A percentile compares a stretch with the other conserved stretches of the same genome.
Conservation (phyloP, 2,888 invertebrate genomes). For the Erebia palarica region DNA sequence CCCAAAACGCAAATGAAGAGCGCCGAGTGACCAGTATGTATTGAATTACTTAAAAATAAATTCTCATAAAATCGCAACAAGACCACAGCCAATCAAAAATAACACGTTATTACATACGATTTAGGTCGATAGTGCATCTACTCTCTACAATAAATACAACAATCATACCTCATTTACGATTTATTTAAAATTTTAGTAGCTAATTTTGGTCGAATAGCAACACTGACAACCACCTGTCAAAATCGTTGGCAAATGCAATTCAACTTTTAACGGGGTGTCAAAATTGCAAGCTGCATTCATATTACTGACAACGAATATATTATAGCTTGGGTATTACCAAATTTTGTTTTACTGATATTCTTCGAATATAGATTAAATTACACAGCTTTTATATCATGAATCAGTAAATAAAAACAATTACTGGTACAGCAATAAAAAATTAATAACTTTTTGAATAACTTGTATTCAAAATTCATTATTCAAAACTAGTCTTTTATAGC, state of each 20-base stretch:
- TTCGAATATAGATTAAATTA: background rate
- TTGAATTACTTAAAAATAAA: conserved; percentile 34
- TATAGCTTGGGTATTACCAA: background rate
- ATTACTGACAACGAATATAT: background rate
- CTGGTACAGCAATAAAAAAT: conserved; percentile 6
- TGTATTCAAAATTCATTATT: conserved; percentile 5
- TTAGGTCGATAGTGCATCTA: conserved; percentile 60
- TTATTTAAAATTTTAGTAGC: conserved; percentile 52
- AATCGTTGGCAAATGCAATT: conserved; percentile 11
- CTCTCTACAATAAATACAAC: conserved; percentile 47
- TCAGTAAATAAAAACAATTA: background rate
- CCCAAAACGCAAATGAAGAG: background rate
- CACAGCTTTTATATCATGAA: background rate
- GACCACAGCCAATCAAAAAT: conserved; percentile 56
- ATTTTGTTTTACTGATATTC: background rate
- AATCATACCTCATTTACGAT: conserved; percentile 42
- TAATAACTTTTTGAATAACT: conserved; percentile 1
- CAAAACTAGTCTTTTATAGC: conserved; percentile 3
- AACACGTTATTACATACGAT: conserved; percentile 38
- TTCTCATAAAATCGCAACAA: conserved; percentile 47
- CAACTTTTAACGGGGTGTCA: background rate
- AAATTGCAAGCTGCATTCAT: background rate
- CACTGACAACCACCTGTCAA: conserved; percentile 35
- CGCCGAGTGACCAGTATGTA: background rate
- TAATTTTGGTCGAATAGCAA: conserved; percentile 53